These are phyloP conservation scores for Notothenia rossii DNA, from an alignment of 2,113 vertebrate species.

Conservation along the genomic window DNA sequence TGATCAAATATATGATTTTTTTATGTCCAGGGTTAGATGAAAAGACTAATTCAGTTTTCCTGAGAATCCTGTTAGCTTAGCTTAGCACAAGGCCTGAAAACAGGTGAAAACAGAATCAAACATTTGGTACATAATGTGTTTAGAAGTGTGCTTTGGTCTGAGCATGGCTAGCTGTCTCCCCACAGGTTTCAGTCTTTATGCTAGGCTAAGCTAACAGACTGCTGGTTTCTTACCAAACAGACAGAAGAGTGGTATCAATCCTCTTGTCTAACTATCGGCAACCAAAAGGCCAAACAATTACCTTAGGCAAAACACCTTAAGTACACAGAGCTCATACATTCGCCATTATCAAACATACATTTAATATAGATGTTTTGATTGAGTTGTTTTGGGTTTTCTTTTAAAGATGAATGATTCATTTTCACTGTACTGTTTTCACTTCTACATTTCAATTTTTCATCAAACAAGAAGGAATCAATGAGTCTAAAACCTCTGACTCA, in stretches of 20 bases:
- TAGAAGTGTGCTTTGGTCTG: neutral
- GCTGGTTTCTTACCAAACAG: neutral
- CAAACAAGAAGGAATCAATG: constrained; percentile 47
- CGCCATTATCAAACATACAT: neutral
- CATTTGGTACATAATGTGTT: neutral
- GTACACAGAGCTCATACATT: neutral
- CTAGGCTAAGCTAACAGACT: constrained; percentile 3
- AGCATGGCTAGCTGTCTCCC: neutral
- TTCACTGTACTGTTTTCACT: constrained; percentile 21
- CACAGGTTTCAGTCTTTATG: neutral
- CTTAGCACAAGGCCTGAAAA: neutral
- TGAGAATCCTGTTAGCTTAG: constrained; percentile 4
- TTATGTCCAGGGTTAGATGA: neutral
- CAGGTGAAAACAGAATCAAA: no score
- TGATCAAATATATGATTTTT: neutral
- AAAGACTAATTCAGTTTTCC: neutral
- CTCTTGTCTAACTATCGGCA: neutral
- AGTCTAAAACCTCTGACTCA: constrained; percentile 48
- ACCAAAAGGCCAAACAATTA: neutral
- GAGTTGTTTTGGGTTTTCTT: neutral
- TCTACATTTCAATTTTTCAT: constrained; percentile 34
- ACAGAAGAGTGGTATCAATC: neutral
- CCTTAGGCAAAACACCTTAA: neutral
- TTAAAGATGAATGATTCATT: neutral
- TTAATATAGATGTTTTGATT: neutral